Evolutionary conservation across 2,888 invertebrate species (phyloP).

Genomic region (Quadriops clusia): DNA sequence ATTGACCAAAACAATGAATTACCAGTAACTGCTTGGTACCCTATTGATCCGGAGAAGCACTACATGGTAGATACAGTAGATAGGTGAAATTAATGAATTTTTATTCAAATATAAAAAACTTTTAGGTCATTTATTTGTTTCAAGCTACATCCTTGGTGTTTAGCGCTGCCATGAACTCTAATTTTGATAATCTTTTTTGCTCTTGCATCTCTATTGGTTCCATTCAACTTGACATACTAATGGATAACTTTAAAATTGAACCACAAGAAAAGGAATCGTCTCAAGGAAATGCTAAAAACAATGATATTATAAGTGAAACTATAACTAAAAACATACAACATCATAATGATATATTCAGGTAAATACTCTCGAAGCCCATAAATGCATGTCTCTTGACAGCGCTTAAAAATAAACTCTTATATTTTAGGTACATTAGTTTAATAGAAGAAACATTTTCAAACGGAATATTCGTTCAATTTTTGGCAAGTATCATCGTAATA

Average conservation of each 20-base stretch:
- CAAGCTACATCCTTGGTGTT: slow-evolving; percentile 17
- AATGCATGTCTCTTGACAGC: no score
- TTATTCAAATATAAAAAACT: no score
- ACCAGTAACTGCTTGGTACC: slow-evolving; percentile 19
- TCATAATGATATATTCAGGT: slow-evolving; percentile 16
- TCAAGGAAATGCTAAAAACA: slow-evolving; percentile 8
- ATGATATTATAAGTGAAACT: no score
- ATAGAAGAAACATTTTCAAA: slow-evolving; percentile 14
- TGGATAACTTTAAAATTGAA: slow-evolving; percentile 7
- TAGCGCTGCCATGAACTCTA: slow-evolving; percentile 18
- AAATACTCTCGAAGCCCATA: no score
- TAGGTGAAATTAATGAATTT: no score
- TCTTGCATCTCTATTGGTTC: slow-evolving; percentile 17
- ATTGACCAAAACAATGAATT: slow-evolving; percentile 14
- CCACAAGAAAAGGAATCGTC: background rate
- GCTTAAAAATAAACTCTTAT: no score
- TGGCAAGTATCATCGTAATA: slow-evolving; percentile 15
- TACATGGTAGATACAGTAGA: no score
- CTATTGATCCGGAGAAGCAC: slow-evolving; percentile 14
- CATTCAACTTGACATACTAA: slow-evolving; percentile 16
- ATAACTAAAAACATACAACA: no score
- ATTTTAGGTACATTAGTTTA: slow-evolving; percentile 12
- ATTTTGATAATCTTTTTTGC: slow-evolving; percentile 16
- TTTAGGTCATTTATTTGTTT: slow-evolving; percentile 15
- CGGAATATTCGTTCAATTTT: slow-evolving; percentile 15